Conservation (phyloP, 2,888 invertebrate genomes). For the Panzeria rudis region DNA sequence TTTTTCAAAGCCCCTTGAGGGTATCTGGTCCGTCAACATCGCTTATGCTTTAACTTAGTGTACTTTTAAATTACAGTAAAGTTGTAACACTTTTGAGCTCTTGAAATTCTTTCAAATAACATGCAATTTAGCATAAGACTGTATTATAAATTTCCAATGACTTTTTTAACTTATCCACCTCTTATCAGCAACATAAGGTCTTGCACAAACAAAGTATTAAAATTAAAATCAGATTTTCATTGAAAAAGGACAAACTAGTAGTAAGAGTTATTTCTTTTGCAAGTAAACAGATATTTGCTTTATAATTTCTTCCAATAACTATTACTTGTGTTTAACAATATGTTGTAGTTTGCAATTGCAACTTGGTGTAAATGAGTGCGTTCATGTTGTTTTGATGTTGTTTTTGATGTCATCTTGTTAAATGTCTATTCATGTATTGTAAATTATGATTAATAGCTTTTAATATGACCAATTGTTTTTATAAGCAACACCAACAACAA, state of each 20-base stretch:
- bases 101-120: too few species aligned
- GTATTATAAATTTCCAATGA: too few species aligned
- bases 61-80: too few species aligned
- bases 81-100: too few species aligned
- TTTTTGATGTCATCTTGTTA: constrained; percentile 69
- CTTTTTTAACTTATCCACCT: too few species aligned
- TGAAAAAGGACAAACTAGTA: background rate
- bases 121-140: too few species aligned
- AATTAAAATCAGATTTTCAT: constrained; percentile 15
- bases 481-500: constrained; percentile 62
- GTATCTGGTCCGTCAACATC: too few species aligned
- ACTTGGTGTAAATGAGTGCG: constrained; percentile 32
- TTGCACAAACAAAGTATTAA: background rate
- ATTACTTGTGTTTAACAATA: constrained; percentile 51
- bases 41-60: too few species aligned
- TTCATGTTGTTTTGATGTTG: constrained; percentile 57
- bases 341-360: constrained; percentile 34
- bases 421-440: constrained; percentile 74
- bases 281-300: constrained; percentile 26
- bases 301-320: constrained; percentile 25
- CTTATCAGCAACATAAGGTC: background rate
- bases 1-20: too few species aligned
- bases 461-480: constrained; percentile 74
- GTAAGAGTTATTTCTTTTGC: background rate
- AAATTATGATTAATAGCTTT: constrained; percentile 82